phyloP scores from a whole-genome alignment of 2,797 vertebrate species.

The Coracias cyanogaster region DNA sequence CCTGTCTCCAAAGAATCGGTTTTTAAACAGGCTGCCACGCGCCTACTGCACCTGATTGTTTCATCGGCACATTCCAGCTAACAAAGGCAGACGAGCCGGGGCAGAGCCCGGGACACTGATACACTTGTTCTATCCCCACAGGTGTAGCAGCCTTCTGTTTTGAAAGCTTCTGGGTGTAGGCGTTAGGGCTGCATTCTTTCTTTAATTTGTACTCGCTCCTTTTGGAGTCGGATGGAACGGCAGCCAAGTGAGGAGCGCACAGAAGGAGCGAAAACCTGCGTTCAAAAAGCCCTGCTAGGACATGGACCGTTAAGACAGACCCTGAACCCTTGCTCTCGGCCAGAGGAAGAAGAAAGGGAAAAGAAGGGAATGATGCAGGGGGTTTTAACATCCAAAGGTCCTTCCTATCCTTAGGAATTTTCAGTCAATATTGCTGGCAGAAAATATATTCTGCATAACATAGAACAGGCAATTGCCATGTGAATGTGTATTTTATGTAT shows the following conservation, averaged over 20 bases:
- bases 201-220: conserved; percentile 74
- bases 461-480: neutral
- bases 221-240: conserved; percentile 61
- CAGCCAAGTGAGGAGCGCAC: conserved; percentile 57
- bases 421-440: neutral
- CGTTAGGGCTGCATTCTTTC: conserved; percentile 80
- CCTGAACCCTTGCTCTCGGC: neutral
- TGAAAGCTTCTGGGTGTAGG: conserved; percentile 81
- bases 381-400: neutral
- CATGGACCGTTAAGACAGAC: conserved; percentile 21
- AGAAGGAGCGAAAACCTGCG: neutral
- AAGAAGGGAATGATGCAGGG: accelerated
- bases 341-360: neutral
- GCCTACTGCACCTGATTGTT: conserved; percentile 97
- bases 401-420: neutral
- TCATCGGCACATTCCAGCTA: conserved; percentile 92
- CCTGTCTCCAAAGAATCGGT: conserved; percentile 79
- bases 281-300: conserved; percentile 5
- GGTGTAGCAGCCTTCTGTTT: conserved; percentile 91
- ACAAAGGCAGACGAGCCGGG: conserved; percentile 85
- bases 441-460: neutral
- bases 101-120: conserved; percentile 91
- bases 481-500: neutral
- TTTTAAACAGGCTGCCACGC: conserved; percentile 92
- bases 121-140: conserved; percentile 97